Conservation (phyloP, 2,797 vertebrate genomes). For the Eulemur coronatus region DNA sequence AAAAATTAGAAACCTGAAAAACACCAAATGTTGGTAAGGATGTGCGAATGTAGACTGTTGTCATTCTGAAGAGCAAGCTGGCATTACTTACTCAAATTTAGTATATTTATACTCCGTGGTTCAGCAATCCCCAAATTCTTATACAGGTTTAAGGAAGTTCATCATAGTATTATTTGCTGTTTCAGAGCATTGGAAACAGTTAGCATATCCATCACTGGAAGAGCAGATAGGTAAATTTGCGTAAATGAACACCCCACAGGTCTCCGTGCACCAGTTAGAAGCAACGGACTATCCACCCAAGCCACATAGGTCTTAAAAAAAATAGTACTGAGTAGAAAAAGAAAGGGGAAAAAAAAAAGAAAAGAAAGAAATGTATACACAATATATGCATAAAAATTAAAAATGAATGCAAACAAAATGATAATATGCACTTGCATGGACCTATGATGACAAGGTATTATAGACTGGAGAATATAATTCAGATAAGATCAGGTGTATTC, state of each 20-base stretch:
- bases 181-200: neutral
- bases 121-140: neutral
- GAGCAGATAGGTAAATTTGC: neutral
- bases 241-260: neutral
- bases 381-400: neutral
- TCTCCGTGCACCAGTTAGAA: neutral
- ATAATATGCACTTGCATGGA: neutral
- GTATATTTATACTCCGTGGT: neutral
- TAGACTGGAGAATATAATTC: neutral
- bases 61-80: neutral
- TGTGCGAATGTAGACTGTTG: neutral
- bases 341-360: neutral
- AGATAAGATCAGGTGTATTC: neutral
- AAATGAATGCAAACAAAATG: neutral
- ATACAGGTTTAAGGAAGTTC: neutral
- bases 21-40: neutral
- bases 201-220: neutral
- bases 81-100: neutral
- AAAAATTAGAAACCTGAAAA: neutral
- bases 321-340: neutral
- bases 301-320: neutral
- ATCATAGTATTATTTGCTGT: neutral
- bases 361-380: neutral
- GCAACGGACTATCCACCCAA: neutral
- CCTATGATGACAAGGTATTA: neutral